These are phyloP conservation scores for Strigamia transsilvanica DNA, from an alignment of 2,888 invertebrate species.

Conservation along the genomic window DNA sequence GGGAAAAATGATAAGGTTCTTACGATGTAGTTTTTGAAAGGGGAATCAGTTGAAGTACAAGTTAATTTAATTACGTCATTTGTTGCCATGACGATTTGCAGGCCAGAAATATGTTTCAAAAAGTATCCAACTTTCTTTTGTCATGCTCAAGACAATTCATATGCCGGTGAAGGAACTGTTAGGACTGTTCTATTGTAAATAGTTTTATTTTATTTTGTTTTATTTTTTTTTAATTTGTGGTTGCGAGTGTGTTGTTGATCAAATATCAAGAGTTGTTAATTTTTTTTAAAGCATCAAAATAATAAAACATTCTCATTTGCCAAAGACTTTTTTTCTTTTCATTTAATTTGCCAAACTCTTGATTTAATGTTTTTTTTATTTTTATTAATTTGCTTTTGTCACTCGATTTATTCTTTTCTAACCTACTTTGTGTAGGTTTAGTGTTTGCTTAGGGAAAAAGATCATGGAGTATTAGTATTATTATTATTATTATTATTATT, in stretches of 20 bases:
- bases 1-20: conserved; percentile 11
- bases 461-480: background rate
- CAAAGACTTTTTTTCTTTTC: background rate
- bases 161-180: conserved; percentile 6
- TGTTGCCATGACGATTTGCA: background rate
- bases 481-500: background rate
- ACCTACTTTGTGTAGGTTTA: background rate
- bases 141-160: background rate
- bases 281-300: background rate
- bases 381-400: no score
- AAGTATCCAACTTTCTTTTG: background rate
- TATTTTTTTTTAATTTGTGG: background rate
- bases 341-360: conserved; percentile 6
- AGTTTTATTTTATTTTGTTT: background rate
- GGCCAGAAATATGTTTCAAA: background rate
- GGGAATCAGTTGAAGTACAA: background rate
- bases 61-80: background rate
- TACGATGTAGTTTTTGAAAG: conserved; percentile 15
- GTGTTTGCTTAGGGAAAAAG: background rate
- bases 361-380: background rate
- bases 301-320: background rate
- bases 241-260: background rate
- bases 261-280: background rate
- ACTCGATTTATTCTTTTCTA: no score
- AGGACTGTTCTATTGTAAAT: background rate